These are phyloP conservation scores for Lepidonotus clava DNA, from an alignment of 2,888 invertebrate genomes.

Conservation along the genomic window DNA sequence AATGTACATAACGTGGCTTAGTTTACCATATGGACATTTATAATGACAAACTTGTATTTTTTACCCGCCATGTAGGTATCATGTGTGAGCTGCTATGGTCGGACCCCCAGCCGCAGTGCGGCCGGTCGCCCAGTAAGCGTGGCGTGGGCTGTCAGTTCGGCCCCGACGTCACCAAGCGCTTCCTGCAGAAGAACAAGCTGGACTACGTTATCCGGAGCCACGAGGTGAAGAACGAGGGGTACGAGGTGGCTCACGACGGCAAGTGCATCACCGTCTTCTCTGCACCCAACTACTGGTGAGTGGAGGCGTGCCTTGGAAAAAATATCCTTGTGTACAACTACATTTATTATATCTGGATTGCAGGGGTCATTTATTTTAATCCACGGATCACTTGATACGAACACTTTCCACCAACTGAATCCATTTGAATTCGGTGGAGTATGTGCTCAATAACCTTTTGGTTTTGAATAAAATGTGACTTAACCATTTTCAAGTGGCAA, in stretches of 20 bases:
- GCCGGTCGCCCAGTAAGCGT: conserved; percentile 95
- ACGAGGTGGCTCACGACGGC: conserved; percentile 95
- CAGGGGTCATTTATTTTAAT: too few relatives aligned
- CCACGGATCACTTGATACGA: too few relatives aligned
- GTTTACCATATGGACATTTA: too few relatives aligned
- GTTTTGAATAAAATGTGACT: too few relatives aligned
- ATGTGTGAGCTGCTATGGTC: conserved; percentile 99
- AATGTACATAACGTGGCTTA: too few relatives aligned
- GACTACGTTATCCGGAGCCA: conserved; percentile 98
- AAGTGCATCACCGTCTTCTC: conserved; percentile 99
- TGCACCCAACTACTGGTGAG: conserved; percentile 98
- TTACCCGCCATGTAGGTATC: conserved; percentile 85
- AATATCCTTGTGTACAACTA: not conserved
- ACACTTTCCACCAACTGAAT: too few relatives aligned
- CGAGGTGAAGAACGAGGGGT: conserved; percentile 98
- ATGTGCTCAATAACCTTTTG: too few relatives aligned
- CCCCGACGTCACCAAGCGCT: conserved; percentile 95
- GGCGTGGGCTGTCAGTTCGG: conserved; percentile 99
- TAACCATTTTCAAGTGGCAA: too few relatives aligned
- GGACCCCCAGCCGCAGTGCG: conserved; percentile 94
- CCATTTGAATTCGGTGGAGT: too few relatives aligned
- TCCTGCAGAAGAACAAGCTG: conserved; percentile 89
- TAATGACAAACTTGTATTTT: too few relatives aligned
- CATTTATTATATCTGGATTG: too few relatives aligned
- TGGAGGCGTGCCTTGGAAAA: not conserved